Evolutionary conservation across 2,113 vertebrate species (phyloP).

Genomic region (Elephantulus edwardii): DNA sequence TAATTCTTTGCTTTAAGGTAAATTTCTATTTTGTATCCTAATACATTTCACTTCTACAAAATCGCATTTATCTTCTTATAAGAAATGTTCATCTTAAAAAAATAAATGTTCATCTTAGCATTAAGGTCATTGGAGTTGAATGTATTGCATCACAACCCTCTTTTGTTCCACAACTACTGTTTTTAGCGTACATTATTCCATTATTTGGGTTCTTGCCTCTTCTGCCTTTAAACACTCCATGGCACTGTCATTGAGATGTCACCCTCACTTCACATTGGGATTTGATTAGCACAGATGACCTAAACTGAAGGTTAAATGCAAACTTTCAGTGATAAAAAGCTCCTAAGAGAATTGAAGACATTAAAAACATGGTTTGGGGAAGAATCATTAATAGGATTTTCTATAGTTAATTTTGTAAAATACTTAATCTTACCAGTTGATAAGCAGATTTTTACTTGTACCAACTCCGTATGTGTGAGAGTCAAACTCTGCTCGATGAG

Average conservation of each 20-base stretch:
- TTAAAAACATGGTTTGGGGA: not conserved
- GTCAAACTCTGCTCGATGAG: not conserved
- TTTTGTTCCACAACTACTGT: not conserved
- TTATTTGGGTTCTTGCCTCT: not conserved
- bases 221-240: not conserved
- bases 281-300: not conserved
- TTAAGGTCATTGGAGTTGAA: not conserved
- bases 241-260: not conserved
- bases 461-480: not conserved
- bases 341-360: not conserved
- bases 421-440: not conserved
- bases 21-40: not conserved
- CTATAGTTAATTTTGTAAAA: not conserved
- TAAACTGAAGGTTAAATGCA: not conserved
- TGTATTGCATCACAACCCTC: not conserved
- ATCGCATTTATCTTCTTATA: too few species aligned
- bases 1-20: conserved; percentile 60
- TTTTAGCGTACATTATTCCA: not conserved
- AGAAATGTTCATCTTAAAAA: too few species aligned
- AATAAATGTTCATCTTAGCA: not conserved
- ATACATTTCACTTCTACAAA: rapidly evolving
- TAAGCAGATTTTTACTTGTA: not conserved
- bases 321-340: not conserved
- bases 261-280: not conserved
- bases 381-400: not conserved